phyloP scores from a whole-genome alignment of 2,797 vertebrate genomes.

The Menidia menidia region DNA sequence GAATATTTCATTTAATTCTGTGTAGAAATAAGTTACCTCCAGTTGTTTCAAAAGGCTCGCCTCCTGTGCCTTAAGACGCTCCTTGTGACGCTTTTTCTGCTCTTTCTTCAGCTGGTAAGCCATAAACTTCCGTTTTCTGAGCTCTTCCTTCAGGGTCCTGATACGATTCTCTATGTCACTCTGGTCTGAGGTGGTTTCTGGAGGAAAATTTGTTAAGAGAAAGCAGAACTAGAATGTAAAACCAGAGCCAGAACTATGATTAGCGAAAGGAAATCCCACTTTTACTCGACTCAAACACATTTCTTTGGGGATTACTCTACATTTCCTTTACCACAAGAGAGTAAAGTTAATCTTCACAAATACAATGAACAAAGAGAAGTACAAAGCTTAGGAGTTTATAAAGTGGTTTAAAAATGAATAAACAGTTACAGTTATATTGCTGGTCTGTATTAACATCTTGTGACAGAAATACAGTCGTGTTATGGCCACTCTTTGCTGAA shows the following conservation, averaged over 20 bases:
- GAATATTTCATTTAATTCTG: neutral
- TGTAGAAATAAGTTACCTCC: slow-evolving; percentile 82
- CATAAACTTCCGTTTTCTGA: slow-evolving; percentile 91
- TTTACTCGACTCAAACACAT: slow-evolving; percentile 49
- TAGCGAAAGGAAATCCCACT: slow-evolving; percentile 71
- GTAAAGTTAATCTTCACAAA: slow-evolving; percentile 31
- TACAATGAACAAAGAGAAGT: slow-evolving; percentile 39
- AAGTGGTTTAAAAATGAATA: slow-evolving; percentile 25
- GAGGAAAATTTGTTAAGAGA: slow-evolving; percentile 42
- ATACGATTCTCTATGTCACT: slow-evolving; percentile 96
- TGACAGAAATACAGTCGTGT: slow-evolving; percentile 63
- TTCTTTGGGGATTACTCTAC: slow-evolving; percentile 64
- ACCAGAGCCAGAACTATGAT: slow-evolving; percentile 56
- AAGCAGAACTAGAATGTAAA: slow-evolving; percentile 62
- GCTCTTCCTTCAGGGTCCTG: slow-evolving; percentile 91
- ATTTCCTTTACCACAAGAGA: slow-evolving; percentile 61
- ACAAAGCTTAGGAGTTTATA: slow-evolving; percentile 40
- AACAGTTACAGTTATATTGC: slow-evolving; percentile 16
- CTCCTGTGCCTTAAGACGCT: slow-evolving; percentile 96
- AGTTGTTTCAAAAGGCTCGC: slow-evolving; percentile 94
- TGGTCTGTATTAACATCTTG: neutral
- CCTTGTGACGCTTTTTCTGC: slow-evolving; percentile 94
- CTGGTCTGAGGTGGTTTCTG: slow-evolving; percentile 94
- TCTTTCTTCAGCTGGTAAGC: slow-evolving; percentile 95
- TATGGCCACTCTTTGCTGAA: slow-evolving; percentile 30